Percentiles rank a stretch among this genome's conserved stretches.
Conservation (phyloP, 1,140 invertebrate genomes). For the Phymorhynchus buccinoides region DNA sequence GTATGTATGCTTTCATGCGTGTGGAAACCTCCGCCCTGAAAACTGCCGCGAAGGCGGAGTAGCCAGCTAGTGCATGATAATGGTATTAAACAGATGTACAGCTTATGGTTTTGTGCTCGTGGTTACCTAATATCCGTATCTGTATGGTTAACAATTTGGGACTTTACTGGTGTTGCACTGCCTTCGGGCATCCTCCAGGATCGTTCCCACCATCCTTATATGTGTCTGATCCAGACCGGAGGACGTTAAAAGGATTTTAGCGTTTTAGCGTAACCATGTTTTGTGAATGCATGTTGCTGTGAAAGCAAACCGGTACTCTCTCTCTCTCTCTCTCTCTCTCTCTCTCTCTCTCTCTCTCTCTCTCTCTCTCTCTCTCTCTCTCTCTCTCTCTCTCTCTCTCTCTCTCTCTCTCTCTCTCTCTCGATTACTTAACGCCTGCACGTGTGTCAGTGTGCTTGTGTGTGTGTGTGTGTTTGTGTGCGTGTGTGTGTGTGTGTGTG, state of each 20-base stretch:
- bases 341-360: background rate
- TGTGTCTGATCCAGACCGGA: too few species aligned
- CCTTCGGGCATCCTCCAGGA: too few species aligned
- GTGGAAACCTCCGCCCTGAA: background rate
- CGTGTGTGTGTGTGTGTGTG: background rate
- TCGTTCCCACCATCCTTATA: too few species aligned
- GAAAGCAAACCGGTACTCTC: too few species aligned
- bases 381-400: background rate
- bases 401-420: background rate
- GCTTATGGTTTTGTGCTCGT: background rate
- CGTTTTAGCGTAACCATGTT: background rate
- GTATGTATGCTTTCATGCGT: background rate
- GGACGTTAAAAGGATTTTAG: too few species aligned
- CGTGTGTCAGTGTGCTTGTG: background rate
- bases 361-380: constrained; percentile 5
- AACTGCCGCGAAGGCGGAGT: background rate
- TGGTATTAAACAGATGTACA: background rate
- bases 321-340: background rate
- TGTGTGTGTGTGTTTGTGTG: constrained; percentile 6
- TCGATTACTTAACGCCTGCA: background rate
- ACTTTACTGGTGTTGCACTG: too few species aligned
- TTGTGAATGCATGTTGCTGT: too few species aligned
- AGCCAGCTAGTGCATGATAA: background rate
- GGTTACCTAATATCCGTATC: too few species aligned
- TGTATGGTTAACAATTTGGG: too few species aligned